Conservation (phyloP, 2,797 vertebrate genomes). For the Chiroxiphia lanceolata region DNA sequence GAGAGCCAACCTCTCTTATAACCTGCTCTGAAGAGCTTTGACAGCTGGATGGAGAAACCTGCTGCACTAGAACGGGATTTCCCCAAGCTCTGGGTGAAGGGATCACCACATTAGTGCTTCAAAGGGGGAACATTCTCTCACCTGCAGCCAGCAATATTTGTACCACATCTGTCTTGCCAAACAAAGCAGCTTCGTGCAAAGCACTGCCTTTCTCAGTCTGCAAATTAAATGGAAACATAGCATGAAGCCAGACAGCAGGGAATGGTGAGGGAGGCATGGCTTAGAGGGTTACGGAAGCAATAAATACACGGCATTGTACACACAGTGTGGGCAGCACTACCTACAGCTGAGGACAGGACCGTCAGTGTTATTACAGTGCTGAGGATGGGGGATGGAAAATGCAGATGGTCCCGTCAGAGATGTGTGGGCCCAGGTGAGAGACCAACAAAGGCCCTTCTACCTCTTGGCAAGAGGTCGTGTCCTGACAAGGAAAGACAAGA, state of each 20-base stretch:
- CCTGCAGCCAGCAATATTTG: slow-evolving; percentile 94
- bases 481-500: not conserved
- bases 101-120: not conserved
- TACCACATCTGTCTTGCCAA: slow-evolving; percentile 96
- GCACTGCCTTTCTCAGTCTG: slow-evolving; percentile 99
- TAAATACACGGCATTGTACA: not conserved
- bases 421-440: not conserved
- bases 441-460: not conserved
- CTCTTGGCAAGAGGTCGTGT: not conserved
- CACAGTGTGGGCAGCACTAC: not conserved
- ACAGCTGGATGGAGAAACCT: not conserved
- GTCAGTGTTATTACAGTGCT: rapidly evolving
- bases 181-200: slow-evolving; percentile 97
- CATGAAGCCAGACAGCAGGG: slow-evolving; percentile 55
- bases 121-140: slow-evolving; percentile 75
- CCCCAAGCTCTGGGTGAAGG: not conserved
- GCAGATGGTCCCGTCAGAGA: not conserved
- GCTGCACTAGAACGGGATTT: not conserved
- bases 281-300: slow-evolving; percentile 38
- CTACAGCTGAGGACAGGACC: not conserved
- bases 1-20: not conserved
- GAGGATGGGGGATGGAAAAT: not conserved
- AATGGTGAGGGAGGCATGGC: slow-evolving; percentile 28
- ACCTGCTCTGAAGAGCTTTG: not conserved
- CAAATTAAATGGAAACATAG: slow-evolving; percentile 74